These are phyloP conservation scores for Mystacornis crossleyi DNA, from an alignment of 2,113 vertebrate species.

Conservation along the genomic window DNA sequence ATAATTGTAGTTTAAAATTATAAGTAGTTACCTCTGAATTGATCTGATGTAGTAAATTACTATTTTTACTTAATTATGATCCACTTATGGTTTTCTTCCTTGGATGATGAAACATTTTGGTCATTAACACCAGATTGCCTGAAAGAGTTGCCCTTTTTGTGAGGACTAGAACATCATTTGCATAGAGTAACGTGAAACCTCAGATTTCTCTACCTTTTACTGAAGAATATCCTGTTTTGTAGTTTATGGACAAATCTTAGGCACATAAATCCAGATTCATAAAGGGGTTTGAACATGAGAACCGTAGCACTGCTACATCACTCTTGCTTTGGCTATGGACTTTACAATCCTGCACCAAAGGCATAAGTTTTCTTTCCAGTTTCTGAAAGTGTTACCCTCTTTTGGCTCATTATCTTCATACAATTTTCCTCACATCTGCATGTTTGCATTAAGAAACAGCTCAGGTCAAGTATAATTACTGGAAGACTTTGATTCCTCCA, in stretches of 20 bases:
- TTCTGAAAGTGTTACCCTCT: not conserved
- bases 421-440: not conserved
- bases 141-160: not conserved
- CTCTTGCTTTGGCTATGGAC: not conserved
- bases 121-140: not conserved
- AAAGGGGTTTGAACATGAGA: not conserved
- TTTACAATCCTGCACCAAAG: not conserved
- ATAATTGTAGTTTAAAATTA: conserved; percentile 4
- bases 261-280: not conserved
- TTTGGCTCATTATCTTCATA: not conserved
- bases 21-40: not conserved
- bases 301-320: not conserved
- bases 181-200: not conserved
- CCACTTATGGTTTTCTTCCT: not conserved
- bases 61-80: not conserved
- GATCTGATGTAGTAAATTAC: not conserved
- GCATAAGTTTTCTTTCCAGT: not conserved
- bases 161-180: not conserved
- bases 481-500: not conserved
- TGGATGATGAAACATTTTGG: not conserved
- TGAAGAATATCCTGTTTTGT: not conserved
- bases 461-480: not conserved
- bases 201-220: not conserved
- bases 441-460: not conserved
- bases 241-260: not conserved